Conservation (phyloP, 2,888 invertebrate genomes). For the Caenorhabditis japonica region DNA sequence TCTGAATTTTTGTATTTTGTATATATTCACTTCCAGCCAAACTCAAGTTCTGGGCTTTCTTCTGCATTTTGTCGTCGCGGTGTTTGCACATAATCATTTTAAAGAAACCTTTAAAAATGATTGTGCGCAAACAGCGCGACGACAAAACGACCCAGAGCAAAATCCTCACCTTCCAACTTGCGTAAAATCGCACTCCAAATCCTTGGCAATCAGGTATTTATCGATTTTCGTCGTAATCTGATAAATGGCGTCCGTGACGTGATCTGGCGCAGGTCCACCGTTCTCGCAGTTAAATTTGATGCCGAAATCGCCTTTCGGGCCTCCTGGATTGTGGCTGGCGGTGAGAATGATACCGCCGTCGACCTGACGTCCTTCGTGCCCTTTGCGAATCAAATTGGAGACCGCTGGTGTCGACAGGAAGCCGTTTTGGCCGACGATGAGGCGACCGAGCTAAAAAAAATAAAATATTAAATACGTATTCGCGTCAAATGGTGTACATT, state of each 20-base stretch:
- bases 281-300: conserved; percentile 98
- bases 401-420: conserved; percentile 97
- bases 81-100: too few species aligned
- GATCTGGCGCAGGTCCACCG: conserved; percentile 92
- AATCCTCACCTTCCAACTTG: conserved; percentile 81
- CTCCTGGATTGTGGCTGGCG: conserved; percentile 98
- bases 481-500: too few species aligned
- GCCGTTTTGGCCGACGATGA: conserved; percentile 93
- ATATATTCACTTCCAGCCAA: too few species aligned
- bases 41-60: too few species aligned
- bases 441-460: conserved; percentile 79
- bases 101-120: too few species aligned
- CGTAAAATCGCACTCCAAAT: conserved; percentile 85
- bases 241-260: conserved; percentile 87
- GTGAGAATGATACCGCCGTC: conserved; percentile 87
- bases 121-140: too few species aligned
- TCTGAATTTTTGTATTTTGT: too few species aligned
- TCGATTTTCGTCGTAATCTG: conserved; percentile 85
- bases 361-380: conserved; percentile 53
- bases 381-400: conserved; percentile 90
- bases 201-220: conserved; percentile 86
- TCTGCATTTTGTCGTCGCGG: too few species aligned
- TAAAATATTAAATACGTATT: background rate
- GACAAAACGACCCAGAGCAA: too few species aligned
- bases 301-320: conserved; percentile 96